Base-by-base conservation (phyloP, 2,888 invertebrate genomes). In the Athalia circularis region DNA sequence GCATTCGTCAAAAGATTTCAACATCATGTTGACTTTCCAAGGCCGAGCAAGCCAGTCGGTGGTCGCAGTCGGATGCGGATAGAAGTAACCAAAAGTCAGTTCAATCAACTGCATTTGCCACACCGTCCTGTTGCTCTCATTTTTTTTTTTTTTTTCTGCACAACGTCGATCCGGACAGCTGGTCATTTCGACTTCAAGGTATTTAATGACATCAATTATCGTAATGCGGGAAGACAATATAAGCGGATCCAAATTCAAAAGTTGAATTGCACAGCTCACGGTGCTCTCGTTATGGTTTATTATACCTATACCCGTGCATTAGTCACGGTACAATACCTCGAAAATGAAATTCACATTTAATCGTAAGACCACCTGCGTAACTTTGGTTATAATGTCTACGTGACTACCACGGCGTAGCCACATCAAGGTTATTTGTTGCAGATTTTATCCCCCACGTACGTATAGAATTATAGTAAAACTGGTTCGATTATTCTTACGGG, bases 11-110 rank as follows among this genome's bases (percentile, higher is more conserved):
- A 50, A 47, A 45, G 76, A 76, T 76, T 76, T 76, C 76, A 65
- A 76, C 76, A 76, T 54, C 76, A 54, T 50, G 13, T 50, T 65
- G 65, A 65, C 75, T 62, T 50, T 64, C 65, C 76, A 76, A 76
- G 76, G 76, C 65, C 50, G 9, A 15, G 9, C 11, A 52, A 29
- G 11, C 43, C 43, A 13, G 43, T 70, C 70, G 70, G 29, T 29
- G 29, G 43, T 54, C 54, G 43, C 52, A 70, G 70, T 70, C 54
- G 70, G 13, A n/a, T 45, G 45, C 43, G 29, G 29, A 29, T 29
- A 29, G 29, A 29, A 29, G 29, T 29, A 29, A 13, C 43, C 11
- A 45, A 45, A 43, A 5, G 29, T 2, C 29, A 57, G 70, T 57
- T 11, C 4, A 7, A 54, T 7, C 54, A 52, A 52, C 52, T 52